Evolutionary conservation across 2,113 vertebrate genomes (phyloP), one percentile per base, ranked within the genome.

Genomic region (Cheirogaleus medius): DNA sequence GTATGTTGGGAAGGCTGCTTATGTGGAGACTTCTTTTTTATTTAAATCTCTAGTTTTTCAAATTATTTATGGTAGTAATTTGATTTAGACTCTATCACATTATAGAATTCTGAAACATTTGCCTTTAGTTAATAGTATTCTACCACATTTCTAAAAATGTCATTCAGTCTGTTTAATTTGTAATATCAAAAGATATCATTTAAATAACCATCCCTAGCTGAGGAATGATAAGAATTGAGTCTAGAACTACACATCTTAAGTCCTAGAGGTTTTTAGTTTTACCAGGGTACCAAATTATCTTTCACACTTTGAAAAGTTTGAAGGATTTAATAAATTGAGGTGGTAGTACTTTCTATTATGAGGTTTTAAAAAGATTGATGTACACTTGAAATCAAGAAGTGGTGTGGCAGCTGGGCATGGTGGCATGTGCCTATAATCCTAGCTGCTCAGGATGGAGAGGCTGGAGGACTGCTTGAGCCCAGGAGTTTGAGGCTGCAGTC

Each of bases 281-380:
- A 66, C 23, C 27, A 73, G 64, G 68, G 17, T 89, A 86, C 60
- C 8, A 73, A 37, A 60, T 96, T 69, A n/a, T 58, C 83, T 91
- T 97, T 89, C 78, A 91, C 80, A 23, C 64, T 96, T 81, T 86
- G 73, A 86, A 95, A 91, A 85, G 47, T 91, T n/a, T 69, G 39
- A 91, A 64, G 60, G 47, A 77, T 95, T 89, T 91, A 87, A 52
- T 66, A 73, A 96, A 6, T 52, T 86, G 71, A 80, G 39, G 54
- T 76, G 49, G 32, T 73, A 87, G 4, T 60, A 37, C 74, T 96
- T 2, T 58, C 89, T 87, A 66, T 92, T 60, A 20, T n/a, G 32
- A 83, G 12, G 44, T 68, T 94, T 95, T 60, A 47, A 92, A 90
- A 95, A 47, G 34, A 80, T 37, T 23, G 18, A 69, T 54, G 25